phyloP scores from a whole-genome alignment of 2,888 invertebrate species.

The Mechanitis messenoides region DNA sequence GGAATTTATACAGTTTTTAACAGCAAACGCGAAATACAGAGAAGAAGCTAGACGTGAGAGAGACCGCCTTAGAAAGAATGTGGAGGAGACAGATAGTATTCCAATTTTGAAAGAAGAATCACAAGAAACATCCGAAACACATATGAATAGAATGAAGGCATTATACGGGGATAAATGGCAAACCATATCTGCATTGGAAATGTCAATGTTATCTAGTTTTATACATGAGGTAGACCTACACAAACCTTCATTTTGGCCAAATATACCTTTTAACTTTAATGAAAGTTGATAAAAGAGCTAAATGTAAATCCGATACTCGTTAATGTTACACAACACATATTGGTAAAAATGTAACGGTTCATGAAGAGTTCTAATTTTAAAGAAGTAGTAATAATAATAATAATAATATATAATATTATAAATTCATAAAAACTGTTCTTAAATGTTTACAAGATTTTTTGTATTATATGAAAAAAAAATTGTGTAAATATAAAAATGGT shows the following conservation, averaged over 20 bases:
- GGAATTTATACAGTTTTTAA: slow-evolving; percentile 79
- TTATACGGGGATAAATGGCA: slow-evolving; percentile 81
- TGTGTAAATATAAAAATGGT: too few species aligned
- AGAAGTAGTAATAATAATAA: too few species aligned
- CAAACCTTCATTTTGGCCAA: slow-evolving; percentile 83
- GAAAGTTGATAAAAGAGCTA: slow-evolving; percentile 31
- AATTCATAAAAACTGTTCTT: too few species aligned
- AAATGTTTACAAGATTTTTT: too few species aligned
- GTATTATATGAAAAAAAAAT: too few species aligned
- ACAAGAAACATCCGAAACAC: slow-evolving; percentile 38
- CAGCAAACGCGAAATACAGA: slow-evolving; percentile 75
- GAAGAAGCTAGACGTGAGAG: slow-evolving; percentile 52
- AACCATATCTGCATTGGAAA: slow-evolving; percentile 84
- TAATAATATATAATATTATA: too few species aligned
- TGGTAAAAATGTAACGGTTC: too few species aligned
- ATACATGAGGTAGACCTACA: slow-evolving; percentile 77
- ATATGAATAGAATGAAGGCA: slow-evolving; percentile 59
- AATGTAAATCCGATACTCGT: too few species aligned
- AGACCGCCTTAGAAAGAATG: slow-evolving; percentile 41
- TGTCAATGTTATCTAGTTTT: slow-evolving; percentile 80
- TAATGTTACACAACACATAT: too few species aligned
- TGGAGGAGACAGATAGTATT: slow-evolving; percentile 36
- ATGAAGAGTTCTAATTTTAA: too few species aligned
- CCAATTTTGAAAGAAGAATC: slow-evolving; percentile 38
- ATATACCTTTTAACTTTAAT: slow-evolving; percentile 78